A percentile compares a stretch with the other conserved stretches of the same genome.
Conservation (phyloP, 2,797 vertebrate species). For the Leuciscus waleckii region DNA sequence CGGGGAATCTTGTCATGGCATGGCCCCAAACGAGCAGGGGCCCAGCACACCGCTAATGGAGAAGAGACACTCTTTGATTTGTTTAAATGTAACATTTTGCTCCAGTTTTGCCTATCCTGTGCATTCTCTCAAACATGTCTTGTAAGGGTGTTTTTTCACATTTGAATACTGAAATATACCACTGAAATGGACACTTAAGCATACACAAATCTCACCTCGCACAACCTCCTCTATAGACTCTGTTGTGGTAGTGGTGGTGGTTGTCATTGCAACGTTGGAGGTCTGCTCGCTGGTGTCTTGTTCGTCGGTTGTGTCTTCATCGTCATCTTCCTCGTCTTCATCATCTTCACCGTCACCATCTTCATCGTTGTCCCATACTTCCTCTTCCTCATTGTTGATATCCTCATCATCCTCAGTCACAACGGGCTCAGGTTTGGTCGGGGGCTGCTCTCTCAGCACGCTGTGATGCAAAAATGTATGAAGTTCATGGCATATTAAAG, state of each 20-base stretch:
- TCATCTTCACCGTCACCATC: conserved; percentile 72
- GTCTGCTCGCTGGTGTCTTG: conserved; percentile 87
- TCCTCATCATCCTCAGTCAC: conserved; percentile 76
- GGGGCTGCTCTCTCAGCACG: conserved; percentile 77
- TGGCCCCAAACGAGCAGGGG: conserved; percentile 91
- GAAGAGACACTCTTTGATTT: conserved; percentile 50
- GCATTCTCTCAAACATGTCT: not conserved
- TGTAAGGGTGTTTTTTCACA: not conserved
- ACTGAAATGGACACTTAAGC: not conserved
- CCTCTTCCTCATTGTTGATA: conserved; percentile 76
- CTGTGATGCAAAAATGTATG: conserved; percentile 67
- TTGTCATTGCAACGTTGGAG: conserved; percentile 90
- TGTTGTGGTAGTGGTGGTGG: conserved; percentile 95
- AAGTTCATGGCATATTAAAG: not conserved
- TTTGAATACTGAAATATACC: not conserved
- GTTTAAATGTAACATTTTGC: not conserved
- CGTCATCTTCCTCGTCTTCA: conserved; percentile 77
- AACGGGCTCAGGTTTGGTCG: conserved; percentile 79
- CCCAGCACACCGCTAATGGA: conserved; percentile 94
- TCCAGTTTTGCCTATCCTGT: not conserved
- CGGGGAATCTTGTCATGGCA: conserved; percentile 92
- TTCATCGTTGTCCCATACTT: conserved; percentile 75
- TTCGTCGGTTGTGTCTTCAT: conserved; percentile 81
- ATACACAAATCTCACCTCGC: conserved; percentile 81
- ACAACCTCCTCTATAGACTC: conserved; percentile 98